These are phyloP conservation scores for Nycteola revayana DNA, from an alignment of 2,888 invertebrate species.

Conservation along the genomic window DNA sequence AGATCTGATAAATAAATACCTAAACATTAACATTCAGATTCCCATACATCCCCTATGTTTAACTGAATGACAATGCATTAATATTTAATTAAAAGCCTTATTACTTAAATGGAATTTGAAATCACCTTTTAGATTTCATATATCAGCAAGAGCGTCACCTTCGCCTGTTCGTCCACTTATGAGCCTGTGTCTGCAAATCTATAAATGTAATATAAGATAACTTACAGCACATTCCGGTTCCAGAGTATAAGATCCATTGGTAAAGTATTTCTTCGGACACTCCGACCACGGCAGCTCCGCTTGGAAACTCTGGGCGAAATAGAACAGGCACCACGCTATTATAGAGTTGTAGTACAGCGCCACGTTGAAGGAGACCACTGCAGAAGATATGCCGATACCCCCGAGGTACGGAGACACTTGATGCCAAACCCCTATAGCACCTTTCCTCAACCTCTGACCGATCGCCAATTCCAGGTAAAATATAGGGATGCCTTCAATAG, in stretches of 20 bases:
- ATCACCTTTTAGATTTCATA: too few relatives aligned
- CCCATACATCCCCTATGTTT: too few relatives aligned
- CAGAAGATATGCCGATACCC: constrained; percentile 96
- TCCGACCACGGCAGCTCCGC: constrained; percentile 95
- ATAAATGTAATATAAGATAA: too few relatives aligned
- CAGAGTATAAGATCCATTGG: constrained; percentile 88
- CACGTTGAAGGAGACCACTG: constrained; percentile 97
- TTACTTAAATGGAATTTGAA: too few relatives aligned
- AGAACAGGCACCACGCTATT: constrained; percentile 98
- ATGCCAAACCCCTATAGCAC: constrained; percentile 97
- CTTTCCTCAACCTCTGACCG: constrained; percentile 95
- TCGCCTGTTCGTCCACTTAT: too few relatives aligned
- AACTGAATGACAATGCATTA: too few relatives aligned
- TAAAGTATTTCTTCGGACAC: constrained; percentile 92
- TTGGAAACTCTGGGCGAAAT: constrained; percentile 96
- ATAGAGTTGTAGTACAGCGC: constrained; percentile 99
- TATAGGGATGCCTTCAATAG: constrained; percentile 96
- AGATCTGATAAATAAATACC: too few relatives aligned
- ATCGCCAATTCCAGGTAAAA: constrained; percentile 98
- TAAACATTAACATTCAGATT: too few relatives aligned
- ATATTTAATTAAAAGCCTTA: too few relatives aligned
- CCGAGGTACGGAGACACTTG: constrained; percentile 94
- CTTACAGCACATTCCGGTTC: constrained; percentile 92
- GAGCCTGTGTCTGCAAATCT: too few relatives aligned
- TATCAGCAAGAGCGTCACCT: too few relatives aligned